Base-by-base conservation (phyloP, 2,888 invertebrate genomes). In the Rhopalosiphum nymphaeae region DNA sequence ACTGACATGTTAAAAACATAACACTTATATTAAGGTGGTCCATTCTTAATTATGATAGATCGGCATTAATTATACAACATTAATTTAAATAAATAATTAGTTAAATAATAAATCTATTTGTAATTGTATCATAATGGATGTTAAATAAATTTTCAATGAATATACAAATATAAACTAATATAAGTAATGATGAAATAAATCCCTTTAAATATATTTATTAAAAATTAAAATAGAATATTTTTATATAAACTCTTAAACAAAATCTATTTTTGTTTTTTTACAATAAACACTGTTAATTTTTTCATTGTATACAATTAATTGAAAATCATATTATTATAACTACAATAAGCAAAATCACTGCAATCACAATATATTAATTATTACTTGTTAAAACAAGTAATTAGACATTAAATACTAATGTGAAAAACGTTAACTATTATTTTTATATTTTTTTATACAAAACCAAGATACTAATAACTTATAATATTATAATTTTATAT, bases 401-500 rank as follows among this genome's bases (percentile, higher is more conserved):
- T 42, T 53, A 4, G 25, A 61, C 42, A 89, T 57, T 44, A 26
- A 89, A 44, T 16, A 57, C 2, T 42, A 13, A 36, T 88, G 3
- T 56, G 25, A 36, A 25, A 25, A 3, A 36, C 36, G 36, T 36
- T 25, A n/a, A 53, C n/a, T 10, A 53, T 36, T 56, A 21, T 56
- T 56, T 21, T 53, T 16, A 25, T 11, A 89, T 25, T 89, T 42
- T 89, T 89, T 57, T 42, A 29, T 44, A 57, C 21, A 56, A n/a
- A 53, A 87, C 49, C 44, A 87, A 89, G 36, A 89, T 56, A 57
- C 21, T 36, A 16, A 61, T 67, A 36, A 78, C 78, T 78, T 78
- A 78, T 21, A 78, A 89, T 57, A 89, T 89, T 89, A 21, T 13
- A 57, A 42, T 57, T 25, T 46, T 25, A 91, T 46, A 88, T 92